These are phyloP conservation scores for Myiozetetes cayanensis DNA, from an alignment of 2,113 vertebrate genomes.

Conservation along the genomic window DNA sequence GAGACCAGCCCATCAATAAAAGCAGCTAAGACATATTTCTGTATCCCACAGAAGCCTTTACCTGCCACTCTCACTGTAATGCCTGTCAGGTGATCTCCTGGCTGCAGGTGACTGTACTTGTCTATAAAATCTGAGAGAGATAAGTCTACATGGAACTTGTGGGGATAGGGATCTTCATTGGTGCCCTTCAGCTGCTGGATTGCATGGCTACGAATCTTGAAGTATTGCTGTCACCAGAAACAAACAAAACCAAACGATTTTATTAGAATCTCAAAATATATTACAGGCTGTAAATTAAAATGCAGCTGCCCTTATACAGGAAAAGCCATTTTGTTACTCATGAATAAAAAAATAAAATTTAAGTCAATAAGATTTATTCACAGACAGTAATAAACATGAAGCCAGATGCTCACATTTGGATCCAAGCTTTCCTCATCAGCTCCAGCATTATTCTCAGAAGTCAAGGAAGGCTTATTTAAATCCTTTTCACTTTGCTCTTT, in stretches of 20 bases:
- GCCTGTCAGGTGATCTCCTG: conserved; percentile 88
- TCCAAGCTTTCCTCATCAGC: conserved; percentile 91
- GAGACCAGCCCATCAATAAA: not conserved
- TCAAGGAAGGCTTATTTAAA: not conserved
- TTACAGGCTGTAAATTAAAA: not conserved
- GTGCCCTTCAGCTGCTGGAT: conserved; percentile 88
- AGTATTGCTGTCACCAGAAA: conserved; percentile 88
- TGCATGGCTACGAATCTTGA: conserved; percentile 92
- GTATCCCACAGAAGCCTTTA: conserved; percentile 48
- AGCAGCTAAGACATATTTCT: not conserved
- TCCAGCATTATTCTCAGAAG: conserved; percentile 48
- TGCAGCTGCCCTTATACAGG: not conserved
- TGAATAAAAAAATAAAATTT: not conserved
- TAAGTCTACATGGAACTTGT: conserved; percentile 91
- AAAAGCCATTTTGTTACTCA: not conserved
- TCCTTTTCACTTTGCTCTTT: conserved; percentile 81
- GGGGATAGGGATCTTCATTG: conserved; percentile 92
- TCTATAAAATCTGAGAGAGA: conserved; percentile 92
- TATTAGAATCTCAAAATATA: not conserved
- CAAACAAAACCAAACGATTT: not conserved
- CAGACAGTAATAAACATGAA: not conserved
- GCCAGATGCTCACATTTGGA: conserved; percentile 84
- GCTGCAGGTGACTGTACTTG: conserved; percentile 84
- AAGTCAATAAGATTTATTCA: not conserved
- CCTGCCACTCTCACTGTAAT: conserved; percentile 85